phyloP scores from a whole-genome alignment of 1,140 invertebrate genomes.

The Microplitis mediator region DNA sequence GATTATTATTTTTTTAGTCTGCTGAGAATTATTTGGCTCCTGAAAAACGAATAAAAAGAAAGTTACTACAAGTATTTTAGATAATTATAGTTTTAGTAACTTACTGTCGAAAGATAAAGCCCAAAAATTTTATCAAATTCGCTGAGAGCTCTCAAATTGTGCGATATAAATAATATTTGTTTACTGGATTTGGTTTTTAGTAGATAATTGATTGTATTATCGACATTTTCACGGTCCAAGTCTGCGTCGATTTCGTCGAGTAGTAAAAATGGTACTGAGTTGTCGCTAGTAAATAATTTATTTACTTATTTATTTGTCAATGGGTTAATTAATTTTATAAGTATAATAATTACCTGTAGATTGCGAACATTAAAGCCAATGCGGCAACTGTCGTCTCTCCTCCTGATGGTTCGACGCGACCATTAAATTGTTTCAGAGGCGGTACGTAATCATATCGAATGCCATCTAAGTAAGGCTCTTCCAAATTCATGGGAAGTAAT shows the following conservation, averaged over 20 bases:
- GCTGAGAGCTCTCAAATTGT: constrained; percentile 96
- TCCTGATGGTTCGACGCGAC: constrained; percentile 92
- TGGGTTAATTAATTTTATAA: background rate
- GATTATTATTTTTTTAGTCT: too few relatives aligned
- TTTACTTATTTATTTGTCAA: too few relatives aligned
- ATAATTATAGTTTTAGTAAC: constrained; percentile 33
- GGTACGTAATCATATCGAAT: constrained; percentile 99
- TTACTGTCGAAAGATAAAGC: constrained; percentile 84
- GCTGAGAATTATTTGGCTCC: too few relatives aligned
- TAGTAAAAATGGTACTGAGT: constrained; percentile 97
- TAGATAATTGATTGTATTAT: constrained; percentile 89
- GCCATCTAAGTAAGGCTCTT: constrained; percentile 96
- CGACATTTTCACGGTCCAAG: constrained; percentile 97
- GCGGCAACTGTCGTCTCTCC: constrained; percentile 99
- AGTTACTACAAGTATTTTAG: too few relatives aligned
- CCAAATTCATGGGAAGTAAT: constrained; percentile 92
- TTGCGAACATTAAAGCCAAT: constrained; percentile 93
- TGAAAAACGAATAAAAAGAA: too few relatives aligned
- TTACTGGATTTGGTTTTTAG: constrained; percentile 72
- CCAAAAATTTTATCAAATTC: constrained; percentile 92
- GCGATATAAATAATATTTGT: constrained; percentile 96
- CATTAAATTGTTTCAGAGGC: constrained; percentile 88
- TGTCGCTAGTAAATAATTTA: constrained; percentile 70
- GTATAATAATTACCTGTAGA: constrained; percentile 76
- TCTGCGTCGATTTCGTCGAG: constrained; percentile 99